Base-by-base conservation (phyloP, 2,113 vertebrate species). In the Mixornis gularis region DNA sequence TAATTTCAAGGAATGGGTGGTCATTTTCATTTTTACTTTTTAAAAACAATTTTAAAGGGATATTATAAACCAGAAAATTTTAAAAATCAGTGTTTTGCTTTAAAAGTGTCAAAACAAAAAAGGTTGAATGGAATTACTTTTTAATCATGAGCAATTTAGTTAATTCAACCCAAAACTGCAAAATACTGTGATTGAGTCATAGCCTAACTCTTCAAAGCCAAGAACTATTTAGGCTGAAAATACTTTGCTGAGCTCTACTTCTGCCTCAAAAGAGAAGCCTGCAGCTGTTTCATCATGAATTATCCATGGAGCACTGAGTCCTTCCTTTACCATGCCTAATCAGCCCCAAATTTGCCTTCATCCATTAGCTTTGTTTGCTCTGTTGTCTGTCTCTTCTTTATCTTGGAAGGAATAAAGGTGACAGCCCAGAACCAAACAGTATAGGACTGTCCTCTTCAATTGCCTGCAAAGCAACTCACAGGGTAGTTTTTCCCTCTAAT, bases 301-400 rank as follows among this genome's bases (percentile, higher is more conserved):
- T 94, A 96, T 91, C 93, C 91, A 82, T 38, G 91, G 84, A 74
- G 73, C 70, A 92, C 70, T 85, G 81, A 89, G 49, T 93, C 58
- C 62, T 85, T 94, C 84, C 94, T 93, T 92, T 71, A 92, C 84
- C 81, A 62, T 82, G 94, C 51, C 91, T 95, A 95, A 96, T 92
- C 81, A 89, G 89, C 74, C 63, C 93, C 87, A 87, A 92, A 93
- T 95, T 95, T 92, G 73, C 93, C 74, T 79, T 94, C 92, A 91
- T 87, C 94, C 70, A 53, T 95, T 82, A 89, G 78, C 74, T 93
- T 85, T 96, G 93, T 94, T 95, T 93, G 87, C 66, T 94, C 91
- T 92, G 89, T 85, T 92, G 89, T 87, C 91, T 95, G 94, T 72
- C 91, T 87, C 85, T 82, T 86, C 84, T 95, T 93, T 95, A 95